Percentiles rank a stretch among this genome's conserved stretches.
Conservation (phyloP, 2,113 vertebrate species). For the Miniopterus natalensis region DNA sequence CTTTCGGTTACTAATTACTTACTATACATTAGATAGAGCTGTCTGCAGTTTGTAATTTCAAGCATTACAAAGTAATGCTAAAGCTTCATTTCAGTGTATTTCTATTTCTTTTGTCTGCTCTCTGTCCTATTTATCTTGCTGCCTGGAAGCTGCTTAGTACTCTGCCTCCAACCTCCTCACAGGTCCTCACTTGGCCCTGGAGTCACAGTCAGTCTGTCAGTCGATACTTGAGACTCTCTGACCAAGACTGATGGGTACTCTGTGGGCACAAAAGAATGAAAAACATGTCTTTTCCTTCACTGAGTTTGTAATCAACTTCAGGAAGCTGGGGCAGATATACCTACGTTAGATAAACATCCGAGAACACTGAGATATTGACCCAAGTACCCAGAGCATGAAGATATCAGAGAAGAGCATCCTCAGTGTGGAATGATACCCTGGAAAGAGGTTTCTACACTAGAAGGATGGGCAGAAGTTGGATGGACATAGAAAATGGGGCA, state of each 20-base stretch:
- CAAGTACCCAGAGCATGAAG: not conserved
- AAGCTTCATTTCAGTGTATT: not conserved
- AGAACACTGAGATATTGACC: rapidly evolving
- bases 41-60: not conserved
- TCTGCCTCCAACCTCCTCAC: not conserved
- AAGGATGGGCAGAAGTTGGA: not conserved
- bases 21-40: not conserved
- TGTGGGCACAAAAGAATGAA: not conserved
- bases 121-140: not conserved
- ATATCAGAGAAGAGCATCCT: not conserved
- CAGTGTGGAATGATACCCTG: not conserved
- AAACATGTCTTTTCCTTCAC: not conserved
- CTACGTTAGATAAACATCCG: not conserved
- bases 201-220: not conserved
- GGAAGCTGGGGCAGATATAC: not conserved
- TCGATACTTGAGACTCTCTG: not conserved
- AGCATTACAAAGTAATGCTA: not conserved
- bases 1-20: not conserved
- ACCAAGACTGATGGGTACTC: not conserved
- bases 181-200: not conserved
- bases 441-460: too few species aligned
- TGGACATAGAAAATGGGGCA: not conserved
- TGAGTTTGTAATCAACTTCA: not conserved
- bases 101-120: not conserved
- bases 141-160: not conserved